A percentile compares a stretch with the other conserved stretches of the same genome.
Conservation (phyloP, 2,888 invertebrate species). For the Dolichopus griseipennis region DNA sequence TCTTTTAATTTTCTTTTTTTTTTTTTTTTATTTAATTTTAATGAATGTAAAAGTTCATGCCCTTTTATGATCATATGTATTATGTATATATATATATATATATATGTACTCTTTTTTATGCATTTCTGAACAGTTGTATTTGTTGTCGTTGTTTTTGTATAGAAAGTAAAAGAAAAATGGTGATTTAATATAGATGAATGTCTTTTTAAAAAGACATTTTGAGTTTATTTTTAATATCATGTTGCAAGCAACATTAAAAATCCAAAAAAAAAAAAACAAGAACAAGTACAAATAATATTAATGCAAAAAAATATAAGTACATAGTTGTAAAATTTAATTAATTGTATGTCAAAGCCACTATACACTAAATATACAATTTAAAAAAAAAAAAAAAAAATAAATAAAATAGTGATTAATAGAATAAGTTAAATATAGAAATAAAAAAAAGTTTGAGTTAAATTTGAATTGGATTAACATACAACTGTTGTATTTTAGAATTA, state of each 20-base stretch:
- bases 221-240: background rate
- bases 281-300: background rate
- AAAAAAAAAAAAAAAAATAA: too few species aligned
- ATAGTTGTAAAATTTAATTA: background rate
- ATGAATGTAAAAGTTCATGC: constrained; percentile 1
- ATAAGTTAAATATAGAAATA: too few species aligned
- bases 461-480: too few species aligned
- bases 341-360: background rate
- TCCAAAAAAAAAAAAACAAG: background rate
- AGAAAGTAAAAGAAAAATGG: background rate
- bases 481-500: too few species aligned
- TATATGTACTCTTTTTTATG: background rate
- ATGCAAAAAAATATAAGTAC: background rate
- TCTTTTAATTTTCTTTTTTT: too few species aligned
- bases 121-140: background rate
- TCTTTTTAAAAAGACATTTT: background rate
- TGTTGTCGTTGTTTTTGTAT: too few species aligned
- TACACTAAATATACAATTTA: too few species aligned
- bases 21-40: background rate
- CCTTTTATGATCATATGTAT: background rate
- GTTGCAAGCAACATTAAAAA: too few species aligned
- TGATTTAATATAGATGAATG: background rate
- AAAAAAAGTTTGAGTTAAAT: too few species aligned
- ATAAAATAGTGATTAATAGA: too few species aligned
- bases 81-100: background rate